These are phyloP conservation scores for Sylvilagus bachmani DNA, from an alignment of 2,113 vertebrate genomes.

Conservation along the genomic window DNA sequence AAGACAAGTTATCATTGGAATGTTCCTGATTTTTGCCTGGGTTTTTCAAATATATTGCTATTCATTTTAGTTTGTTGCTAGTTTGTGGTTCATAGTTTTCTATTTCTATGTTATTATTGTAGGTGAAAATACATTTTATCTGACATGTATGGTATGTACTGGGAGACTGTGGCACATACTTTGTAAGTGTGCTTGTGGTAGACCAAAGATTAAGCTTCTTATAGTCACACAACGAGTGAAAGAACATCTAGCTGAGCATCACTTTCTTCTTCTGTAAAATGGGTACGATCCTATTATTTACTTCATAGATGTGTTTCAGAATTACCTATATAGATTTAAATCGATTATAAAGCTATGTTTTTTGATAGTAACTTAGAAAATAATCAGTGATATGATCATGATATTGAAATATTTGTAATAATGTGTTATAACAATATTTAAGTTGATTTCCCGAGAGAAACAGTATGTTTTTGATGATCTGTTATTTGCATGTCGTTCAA, in stretches of 20 bases:
- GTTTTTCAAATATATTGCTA: not conserved
- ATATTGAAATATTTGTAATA: not conserved
- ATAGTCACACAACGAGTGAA: not conserved
- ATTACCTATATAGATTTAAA: constrained; percentile 3
- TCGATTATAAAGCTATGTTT: not conserved
- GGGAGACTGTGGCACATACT: no score
- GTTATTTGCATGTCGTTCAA: not conserved
- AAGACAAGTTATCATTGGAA: not conserved
- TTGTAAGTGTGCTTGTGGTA: not conserved
- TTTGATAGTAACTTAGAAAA: not conserved
- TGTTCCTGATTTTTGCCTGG: not conserved
- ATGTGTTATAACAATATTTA: not conserved
- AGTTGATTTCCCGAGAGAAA: not conserved
- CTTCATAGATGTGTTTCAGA: not conserved
- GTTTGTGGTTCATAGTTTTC: not conserved
- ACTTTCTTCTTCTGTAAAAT: constrained; percentile 24
- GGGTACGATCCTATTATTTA: not conserved
- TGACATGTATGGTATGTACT: not conserved
- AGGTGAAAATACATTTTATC: not conserved
- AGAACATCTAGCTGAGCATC: not conserved
- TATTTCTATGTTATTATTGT: not conserved
- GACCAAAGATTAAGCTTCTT: not conserved
- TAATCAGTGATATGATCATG: not conserved
- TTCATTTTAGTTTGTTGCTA: not conserved
- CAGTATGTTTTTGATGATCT: not conserved